A percentile compares a stretch with the other conserved stretches of the same genome.
These are phyloP conservation scores for Pseudolaguvia tuberculata DNA, from an alignment of 2,113 vertebrate genomes.

Conservation along the genomic window DNA sequence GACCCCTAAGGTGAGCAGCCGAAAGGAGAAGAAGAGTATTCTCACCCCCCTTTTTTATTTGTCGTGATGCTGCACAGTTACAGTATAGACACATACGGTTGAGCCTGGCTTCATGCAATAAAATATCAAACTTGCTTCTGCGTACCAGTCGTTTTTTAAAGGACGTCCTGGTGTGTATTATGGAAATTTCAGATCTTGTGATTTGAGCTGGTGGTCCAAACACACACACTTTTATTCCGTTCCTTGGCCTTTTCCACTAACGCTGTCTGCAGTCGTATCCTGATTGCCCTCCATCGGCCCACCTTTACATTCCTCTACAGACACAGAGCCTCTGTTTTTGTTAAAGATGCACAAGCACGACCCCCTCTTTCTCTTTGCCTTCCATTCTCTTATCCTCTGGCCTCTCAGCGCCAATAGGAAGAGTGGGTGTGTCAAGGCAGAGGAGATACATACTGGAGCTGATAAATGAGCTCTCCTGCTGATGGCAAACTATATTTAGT, in stretches of 20 bases:
- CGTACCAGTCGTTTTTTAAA: neutral
- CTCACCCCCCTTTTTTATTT: no score
- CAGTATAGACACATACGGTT: neutral
- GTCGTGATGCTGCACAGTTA: no score
- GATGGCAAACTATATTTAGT: conserved; percentile 20
- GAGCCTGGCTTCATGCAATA: neutral
- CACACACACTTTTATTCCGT: neutral
- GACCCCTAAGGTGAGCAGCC: no score
- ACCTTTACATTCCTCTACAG: neutral
- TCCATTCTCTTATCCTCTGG: neutral
- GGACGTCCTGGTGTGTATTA: neutral
- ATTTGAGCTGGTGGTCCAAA: no score
- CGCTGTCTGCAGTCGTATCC: conserved; percentile 25
- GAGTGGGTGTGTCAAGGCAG: conserved; percentile 18
- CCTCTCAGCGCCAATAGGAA: conserved; percentile 21
- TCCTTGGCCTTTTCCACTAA: conserved; percentile 19
- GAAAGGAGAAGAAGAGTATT: no score
- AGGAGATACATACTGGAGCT: conserved; percentile 8
- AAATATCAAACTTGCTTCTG: neutral
- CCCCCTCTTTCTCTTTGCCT: neutral
- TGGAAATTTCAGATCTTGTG: neutral
- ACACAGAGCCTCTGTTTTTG: neutral
- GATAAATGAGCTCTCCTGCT: conserved; percentile 18
- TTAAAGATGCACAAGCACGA: conserved; percentile 9
- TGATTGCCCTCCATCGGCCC: conserved; percentile 8